Evolutionary conservation across 2,113 vertebrate genomes (phyloP), one percentile per base, ranked within the genome.

Genomic region (Grammomys surdaster): DNA sequence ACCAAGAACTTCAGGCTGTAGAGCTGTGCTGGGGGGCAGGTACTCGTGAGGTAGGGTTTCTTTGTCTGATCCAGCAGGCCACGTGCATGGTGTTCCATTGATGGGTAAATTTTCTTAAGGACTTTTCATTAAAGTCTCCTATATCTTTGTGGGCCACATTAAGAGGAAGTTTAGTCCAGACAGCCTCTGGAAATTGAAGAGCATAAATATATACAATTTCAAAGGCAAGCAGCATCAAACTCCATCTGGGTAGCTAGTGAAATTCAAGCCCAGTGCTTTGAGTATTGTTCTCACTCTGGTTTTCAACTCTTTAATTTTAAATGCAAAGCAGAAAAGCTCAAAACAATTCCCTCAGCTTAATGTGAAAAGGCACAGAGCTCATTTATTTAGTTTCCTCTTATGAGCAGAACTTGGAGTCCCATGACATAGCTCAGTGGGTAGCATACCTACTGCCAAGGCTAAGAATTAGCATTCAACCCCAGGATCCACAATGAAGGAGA

Each of bases 151-250:
- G 93, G 77, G 58, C 75, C 88, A 88, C 95, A 94, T 93, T 91
- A 95, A 95, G 70, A 95, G 87, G 95, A 97, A 91, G 86, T 97
- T 95, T 95, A 91, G 89, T 96, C 86, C 97, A 97, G 93, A 95
- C 91, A 92, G 97, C 97, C 96, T 93, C 88, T 93, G 81, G 80
- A 93, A 69, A 31, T 87, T 96, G 46, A 95, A 69, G 43, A 97
- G 76, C 96, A 95, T 97, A 97, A 97, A 97, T 97, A 95, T 96
- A 97, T 97, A 97, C 95, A 96, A 88, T 97, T 97, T 97, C 97
- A 98, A 98, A 98, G 94, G 89, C 91, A 95, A 88, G 78, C 80
- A 81, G 86, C 93, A 95, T 95, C 97, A 93, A 43, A 22, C 58
- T 93, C 97, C 97, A 97, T 90, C 94, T 96, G 96, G 93, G 87